Evolutionary conservation across 2,113 vertebrate species (phyloP).

Genomic region (Chaetura pelagica): DNA sequence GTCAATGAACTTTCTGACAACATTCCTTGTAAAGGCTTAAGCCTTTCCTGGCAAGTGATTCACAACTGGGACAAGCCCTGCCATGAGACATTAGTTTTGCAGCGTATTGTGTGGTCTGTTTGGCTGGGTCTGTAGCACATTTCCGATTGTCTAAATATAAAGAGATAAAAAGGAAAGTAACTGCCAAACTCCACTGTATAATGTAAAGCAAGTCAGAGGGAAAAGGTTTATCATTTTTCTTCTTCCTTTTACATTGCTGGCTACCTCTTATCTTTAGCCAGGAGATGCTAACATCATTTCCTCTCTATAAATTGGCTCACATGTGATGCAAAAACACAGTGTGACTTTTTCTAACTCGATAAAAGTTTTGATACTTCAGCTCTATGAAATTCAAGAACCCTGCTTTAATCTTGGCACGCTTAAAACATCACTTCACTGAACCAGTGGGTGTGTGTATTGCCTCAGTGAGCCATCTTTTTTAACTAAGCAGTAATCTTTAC

Average conservation of each 20-base stretch:
- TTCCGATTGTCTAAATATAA: conserved; percentile 21
- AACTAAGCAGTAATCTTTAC: background rate
- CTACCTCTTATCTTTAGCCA: conserved; percentile 30
- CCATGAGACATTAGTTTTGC: background rate
- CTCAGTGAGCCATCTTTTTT: background rate
- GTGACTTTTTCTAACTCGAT: background rate
- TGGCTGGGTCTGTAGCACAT: conserved; percentile 22
- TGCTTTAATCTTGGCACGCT: background rate
- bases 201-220: background rate
- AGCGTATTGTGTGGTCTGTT: conserved; percentile 12
- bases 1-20: conserved; percentile 17
- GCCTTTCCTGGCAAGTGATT: background rate
- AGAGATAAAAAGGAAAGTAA: conserved; percentile 18
- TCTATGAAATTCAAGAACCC: background rate
- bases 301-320: background rate
- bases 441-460: background rate
- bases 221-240: conserved; percentile 40
- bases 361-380: background rate
- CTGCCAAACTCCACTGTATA: background rate
- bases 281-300: conserved; percentile 25
- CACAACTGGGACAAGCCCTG: background rate
- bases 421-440: background rate
- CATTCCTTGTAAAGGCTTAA: background rate
- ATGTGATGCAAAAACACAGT: background rate
- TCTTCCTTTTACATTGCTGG: background rate